Evolutionary conservation across 2,113 vertebrate species (phyloP).

Genomic region (Chloebia gouldiae): DNA sequence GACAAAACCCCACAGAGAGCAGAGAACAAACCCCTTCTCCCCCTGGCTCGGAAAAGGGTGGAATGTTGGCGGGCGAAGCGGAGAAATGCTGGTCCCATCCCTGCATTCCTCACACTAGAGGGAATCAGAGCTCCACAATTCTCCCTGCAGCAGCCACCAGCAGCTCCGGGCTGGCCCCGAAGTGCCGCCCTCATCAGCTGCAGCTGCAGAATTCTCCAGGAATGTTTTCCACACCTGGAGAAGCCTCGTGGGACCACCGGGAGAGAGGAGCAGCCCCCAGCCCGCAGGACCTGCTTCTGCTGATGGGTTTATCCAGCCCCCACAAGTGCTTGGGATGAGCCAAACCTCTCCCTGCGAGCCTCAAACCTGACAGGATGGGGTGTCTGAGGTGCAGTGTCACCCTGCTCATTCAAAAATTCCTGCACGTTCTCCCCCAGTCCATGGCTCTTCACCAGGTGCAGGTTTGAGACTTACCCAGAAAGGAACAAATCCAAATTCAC

Average conservation of each 20-base stretch:
- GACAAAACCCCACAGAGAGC: rapidly evolving
- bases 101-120: conserved; percentile 43
- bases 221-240: neutral
- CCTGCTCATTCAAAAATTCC: rapidly evolving
- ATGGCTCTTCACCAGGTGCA: neutral
- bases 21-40: rapidly evolving
- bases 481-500: neutral
- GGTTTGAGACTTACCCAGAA: neutral
- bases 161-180: neutral
- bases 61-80: rapidly evolving
- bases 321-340: neutral
- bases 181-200: rapidly evolving
- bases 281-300: rapidly evolving
- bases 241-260: rapidly evolving
- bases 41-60: rapidly evolving
- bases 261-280: neutral
- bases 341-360: neutral
- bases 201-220: neutral
- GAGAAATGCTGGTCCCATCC: neutral
- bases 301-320: neutral
- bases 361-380: too few species aligned
- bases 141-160: neutral
- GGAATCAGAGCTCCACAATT: conserved; percentile 57
- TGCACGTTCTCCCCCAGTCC: neutral
- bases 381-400: neutral